Percentiles rank a stretch among this genome's conserved stretches.
These are phyloP conservation scores for Salvator merianae DNA, from an alignment of 2,113 vertebrate genomes.

Conservation along the genomic window DNA sequence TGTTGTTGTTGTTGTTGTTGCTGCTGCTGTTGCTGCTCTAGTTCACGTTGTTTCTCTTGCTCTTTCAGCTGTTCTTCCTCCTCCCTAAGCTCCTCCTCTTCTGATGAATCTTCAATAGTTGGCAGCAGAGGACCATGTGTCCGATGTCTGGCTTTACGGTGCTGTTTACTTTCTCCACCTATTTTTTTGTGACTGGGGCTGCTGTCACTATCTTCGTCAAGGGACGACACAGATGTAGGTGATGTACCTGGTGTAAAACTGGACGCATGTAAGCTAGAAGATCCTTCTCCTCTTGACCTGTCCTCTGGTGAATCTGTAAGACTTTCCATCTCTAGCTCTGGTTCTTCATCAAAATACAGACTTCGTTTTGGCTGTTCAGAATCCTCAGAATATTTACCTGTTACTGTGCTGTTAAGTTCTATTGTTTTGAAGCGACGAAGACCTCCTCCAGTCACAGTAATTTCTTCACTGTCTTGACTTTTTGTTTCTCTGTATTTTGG, in stretches of 20 bases:
- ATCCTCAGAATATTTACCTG: slow-evolving; percentile 74
- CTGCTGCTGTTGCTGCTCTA: slow-evolving; percentile 88
- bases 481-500: slow-evolving; percentile 81
- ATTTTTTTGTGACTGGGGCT: slow-evolving; percentile 89
- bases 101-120: slow-evolving; percentile 94
- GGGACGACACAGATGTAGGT: slow-evolving; percentile 93
- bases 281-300: slow-evolving; percentile 92
- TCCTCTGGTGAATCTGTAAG: slow-evolving; percentile 95
- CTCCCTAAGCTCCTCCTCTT: slow-evolving; percentile 90
- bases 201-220: slow-evolving; percentile 97
- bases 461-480: slow-evolving; percentile 82
- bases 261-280: slow-evolving; percentile 93
- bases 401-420: slow-evolving; percentile 86
- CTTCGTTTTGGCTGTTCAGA: slow-evolving; percentile 77
- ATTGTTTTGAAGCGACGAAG: slow-evolving; percentile 85
- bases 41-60: slow-evolving; percentile 90
- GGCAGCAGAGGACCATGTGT: slow-evolving; percentile 87
- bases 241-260: slow-evolving; percentile 94
- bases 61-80: slow-evolving; percentile 93
- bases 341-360: slow-evolving; percentile 86
- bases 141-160: slow-evolving; percentile 90
- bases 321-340: slow-evolving; percentile 93
- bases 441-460: slow-evolving; percentile 71
- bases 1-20: slow-evolving; percentile 90
- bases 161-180: slow-evolving; percentile 88